Evolutionary conservation across 2,888 invertebrate species (phyloP), one percentile per base, ranked within the genome.

Genomic region (Itoplectis maculator): DNA sequence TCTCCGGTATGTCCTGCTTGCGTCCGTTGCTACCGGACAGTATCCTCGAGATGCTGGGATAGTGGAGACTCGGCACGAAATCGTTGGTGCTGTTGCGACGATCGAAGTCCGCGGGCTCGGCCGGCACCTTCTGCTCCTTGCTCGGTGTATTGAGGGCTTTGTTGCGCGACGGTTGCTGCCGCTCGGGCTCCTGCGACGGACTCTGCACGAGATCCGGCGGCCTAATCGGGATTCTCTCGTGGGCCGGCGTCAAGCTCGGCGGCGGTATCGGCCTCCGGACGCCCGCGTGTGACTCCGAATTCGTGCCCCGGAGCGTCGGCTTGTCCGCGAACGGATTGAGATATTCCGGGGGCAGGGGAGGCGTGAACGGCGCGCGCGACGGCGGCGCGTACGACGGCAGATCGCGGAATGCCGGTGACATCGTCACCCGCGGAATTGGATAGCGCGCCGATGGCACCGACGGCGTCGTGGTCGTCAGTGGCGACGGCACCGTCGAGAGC

Each of bases 321-420:
- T 97, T 97, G 91, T 97, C 97, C n/a, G 97, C 97, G 90, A 97
- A 97, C 0, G 97, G 97, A 93, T 97, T 97, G 83, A 95, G 95
- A 91, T 96, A 97, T 92, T 97, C 97, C 8, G 96, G 97, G 13
- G 97, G 97, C 85, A 97, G 92, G 0, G 97, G 97, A 0, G 97
- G 97, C 0, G 97, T 97, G 93, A 96, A 96, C 92, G 97, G 96
- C 23, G 94, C 94, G 79, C 97, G 93, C 42, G 96, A 96, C 23
- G 97, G 97, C 70, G 97, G 97, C 35, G 97, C 96, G 93, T 97
- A 97, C 47, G 96, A 96, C 49, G 97, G 97, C 86, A 96, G 95
- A 87, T 96, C 96, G 68, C 95, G 96, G 59, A 89, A 89, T 0
- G 87, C 85, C 42, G 92, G 92, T 1, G 92, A 88, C 9, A 89